phyloP scores from a whole-genome alignment of 2,797 vertebrate genomes.

The Sibirionetta formosa region DNA sequence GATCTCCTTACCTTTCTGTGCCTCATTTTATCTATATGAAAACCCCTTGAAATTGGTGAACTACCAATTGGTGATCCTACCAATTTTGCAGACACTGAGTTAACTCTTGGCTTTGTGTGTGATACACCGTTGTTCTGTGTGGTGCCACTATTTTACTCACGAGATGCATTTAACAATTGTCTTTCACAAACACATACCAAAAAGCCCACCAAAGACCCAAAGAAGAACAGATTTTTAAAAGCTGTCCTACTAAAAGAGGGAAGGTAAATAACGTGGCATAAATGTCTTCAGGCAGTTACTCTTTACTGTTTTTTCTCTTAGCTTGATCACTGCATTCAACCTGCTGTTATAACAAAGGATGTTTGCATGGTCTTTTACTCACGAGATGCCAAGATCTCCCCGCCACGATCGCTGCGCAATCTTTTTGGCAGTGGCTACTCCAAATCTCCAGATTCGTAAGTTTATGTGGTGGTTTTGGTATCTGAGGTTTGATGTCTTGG shows the following conservation, averaged over 20 bases:
- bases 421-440: slow-evolving; percentile 97
- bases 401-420: slow-evolving; percentile 94
- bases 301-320: slow-evolving; percentile 58
- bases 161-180: background rate
- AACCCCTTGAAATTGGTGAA: background rate
- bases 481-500: accelerated
- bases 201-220: background rate
- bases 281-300: background rate
- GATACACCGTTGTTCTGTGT: background rate
- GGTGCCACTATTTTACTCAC: background rate
- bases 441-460: slow-evolving; percentile 95
- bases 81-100: background rate
- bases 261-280: background rate
- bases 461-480: accelerated
- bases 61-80: background rate
- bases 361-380: slow-evolving; percentile 99
- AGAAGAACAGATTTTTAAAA: background rate
- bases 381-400: slow-evolving; percentile 95
- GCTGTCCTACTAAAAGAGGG: background rate
- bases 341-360: slow-evolving; percentile 97
- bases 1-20: background rate
- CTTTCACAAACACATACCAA: background rate
- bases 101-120: background rate
- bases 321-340: slow-evolving; percentile 99
- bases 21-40: background rate